These are phyloP conservation scores for Pseudobourletiella spinata DNA, from an alignment of 1,140 invertebrate genomes.

Conservation along the genomic window DNA sequence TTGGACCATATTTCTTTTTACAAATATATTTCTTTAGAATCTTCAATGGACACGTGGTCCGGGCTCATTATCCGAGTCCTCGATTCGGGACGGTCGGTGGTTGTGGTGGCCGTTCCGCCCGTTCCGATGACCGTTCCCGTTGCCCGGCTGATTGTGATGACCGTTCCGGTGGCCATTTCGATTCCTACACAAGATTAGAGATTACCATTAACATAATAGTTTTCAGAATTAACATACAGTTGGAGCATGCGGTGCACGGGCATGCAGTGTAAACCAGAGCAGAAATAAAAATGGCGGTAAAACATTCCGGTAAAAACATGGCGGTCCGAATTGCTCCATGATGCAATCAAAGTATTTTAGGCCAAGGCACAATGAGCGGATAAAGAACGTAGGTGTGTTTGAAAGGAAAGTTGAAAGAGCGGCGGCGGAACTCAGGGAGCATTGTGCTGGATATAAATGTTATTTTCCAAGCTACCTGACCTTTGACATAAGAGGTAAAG, in stretches of 20 bases:
- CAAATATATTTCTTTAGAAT: no score
- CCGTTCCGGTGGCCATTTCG: slow-evolving; percentile 1
- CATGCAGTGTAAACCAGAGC: not conserved
- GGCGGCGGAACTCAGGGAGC: no score
- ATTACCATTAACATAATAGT: not conserved
- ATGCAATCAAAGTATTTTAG: no score
- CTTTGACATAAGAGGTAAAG: not conserved
- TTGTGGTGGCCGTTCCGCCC: not conserved
- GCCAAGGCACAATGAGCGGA: no score
- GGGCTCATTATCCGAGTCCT: no score
- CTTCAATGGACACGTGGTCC: no score
- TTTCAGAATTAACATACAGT: not conserved
- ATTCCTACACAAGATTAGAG: not conserved
- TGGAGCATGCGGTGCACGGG: not conserved
- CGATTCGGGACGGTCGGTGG: not conserved
- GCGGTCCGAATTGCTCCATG: not conserved
- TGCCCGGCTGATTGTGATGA: not conserved
- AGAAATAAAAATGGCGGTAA: not conserved
- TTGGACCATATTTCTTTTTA: no score
- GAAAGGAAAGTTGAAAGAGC: no score
- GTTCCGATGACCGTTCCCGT: not conserved
- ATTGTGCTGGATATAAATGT: no score
- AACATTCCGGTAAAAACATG: not conserved
- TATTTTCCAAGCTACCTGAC: not conserved
- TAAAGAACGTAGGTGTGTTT: no score